phyloP scores from a whole-genome alignment of 1,140 invertebrate genomes.

The Popillia japonica region DNA sequence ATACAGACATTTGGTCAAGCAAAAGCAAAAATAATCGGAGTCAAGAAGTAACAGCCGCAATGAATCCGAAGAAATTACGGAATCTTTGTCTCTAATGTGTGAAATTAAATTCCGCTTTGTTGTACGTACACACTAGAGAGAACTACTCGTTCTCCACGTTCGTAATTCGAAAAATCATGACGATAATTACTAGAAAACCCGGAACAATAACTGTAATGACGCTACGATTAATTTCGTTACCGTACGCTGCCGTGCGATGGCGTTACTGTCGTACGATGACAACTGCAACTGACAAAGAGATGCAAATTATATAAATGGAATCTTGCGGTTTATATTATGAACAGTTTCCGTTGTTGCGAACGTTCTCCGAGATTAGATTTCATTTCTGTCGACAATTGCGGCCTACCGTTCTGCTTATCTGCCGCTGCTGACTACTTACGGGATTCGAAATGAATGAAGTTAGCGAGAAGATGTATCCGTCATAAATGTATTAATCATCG shows the following conservation, averaged over 20 bases:
- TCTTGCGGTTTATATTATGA: slow-evolving; percentile 11
- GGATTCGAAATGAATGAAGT: not conserved
- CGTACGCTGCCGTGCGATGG: not conserved
- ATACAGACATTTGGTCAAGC: not conserved
- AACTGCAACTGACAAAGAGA: not conserved
- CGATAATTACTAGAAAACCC: not conserved
- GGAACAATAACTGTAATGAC: slow-evolving; percentile 4
- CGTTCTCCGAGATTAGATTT: not conserved
- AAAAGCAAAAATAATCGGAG: not conserved
- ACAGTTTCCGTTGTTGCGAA: not conserved
- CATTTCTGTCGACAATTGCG: not conserved
- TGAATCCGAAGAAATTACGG: not conserved
- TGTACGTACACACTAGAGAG: not conserved
- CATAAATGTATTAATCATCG: not conserved
- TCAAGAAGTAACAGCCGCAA: not conserved
- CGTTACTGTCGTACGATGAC: not conserved
- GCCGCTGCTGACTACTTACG: not conserved
- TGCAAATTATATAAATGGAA: slow-evolving; percentile 12
- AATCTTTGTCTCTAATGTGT: not conserved
- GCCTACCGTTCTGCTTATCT: not conserved
- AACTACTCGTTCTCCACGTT: not conserved
- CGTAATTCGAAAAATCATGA: not conserved
- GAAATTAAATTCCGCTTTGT: not conserved
- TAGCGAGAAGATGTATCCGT: not conserved
- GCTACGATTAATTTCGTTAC: slow-evolving; percentile 9